Evolutionary conservation across 1,140 invertebrate species (phyloP), one percentile per base, ranked within the genome.

Genomic region (Brachionus angularis): DNA sequence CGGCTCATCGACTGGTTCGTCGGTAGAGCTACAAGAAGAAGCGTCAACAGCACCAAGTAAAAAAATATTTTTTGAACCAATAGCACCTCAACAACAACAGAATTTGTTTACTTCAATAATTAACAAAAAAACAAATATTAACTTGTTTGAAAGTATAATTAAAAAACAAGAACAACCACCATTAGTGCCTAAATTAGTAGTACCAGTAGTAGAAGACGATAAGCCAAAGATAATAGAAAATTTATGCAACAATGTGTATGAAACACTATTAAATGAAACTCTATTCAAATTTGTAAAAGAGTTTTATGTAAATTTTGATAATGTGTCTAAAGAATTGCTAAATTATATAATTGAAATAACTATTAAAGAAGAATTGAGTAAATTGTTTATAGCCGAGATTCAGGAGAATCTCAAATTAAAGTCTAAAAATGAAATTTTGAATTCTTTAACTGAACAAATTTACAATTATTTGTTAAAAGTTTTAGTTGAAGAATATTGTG

Each of bases 81-180:
- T 18, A 10, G 27, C 42, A 12, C 5, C 10, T 0, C 34, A 8
- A 33, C 16, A 34, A 58, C 1, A 7, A 10, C 23, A 23, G 25
- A 58, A 58, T 23, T 36, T 39, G 25, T 39, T 58, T 39, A 18
- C 62, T 0, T 34, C 4, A 8, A 18, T 47, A 10, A n/a, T 44
- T 18, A 31, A n/a, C 12, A n/a, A 10, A 25, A 27, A 39, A 7
- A 50, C 34, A 18, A 29, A 31, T 5, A 4, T 14, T 18, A 67
- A 67, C 29, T 29, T 67, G 25, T 67, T 67, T 21, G 62, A 29
- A 46, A 46, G 10, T 29, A 29, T 67, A 18, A 46, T 67, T n/a
- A 64, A 18, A 33, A 67, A 67, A 46, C 21, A 46, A 47, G 5
- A 16, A n/a, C 2, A 16, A 0, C 25, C 23, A 67, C 4, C 21